These are phyloP conservation scores for Allygus modestus DNA, from an alignment of 2,888 invertebrate species.

Conservation along the genomic window DNA sequence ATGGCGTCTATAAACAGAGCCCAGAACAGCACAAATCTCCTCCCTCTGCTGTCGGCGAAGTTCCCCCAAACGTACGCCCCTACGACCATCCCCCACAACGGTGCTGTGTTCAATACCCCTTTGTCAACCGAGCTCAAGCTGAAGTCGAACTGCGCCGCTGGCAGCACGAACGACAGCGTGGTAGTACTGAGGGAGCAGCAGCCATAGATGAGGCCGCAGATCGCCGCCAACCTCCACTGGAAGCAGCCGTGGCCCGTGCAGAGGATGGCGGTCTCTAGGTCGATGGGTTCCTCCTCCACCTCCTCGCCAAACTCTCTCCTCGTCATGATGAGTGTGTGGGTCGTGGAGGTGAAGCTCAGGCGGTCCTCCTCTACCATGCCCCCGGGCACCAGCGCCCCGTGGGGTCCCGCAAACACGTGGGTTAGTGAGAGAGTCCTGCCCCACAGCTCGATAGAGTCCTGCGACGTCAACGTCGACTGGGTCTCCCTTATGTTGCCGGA, in stretches of 20 bases:
- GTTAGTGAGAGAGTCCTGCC: not conserved
- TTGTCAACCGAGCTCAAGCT: slow-evolving; percentile 78
- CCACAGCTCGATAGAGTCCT: not conserved
- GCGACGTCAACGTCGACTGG: not conserved
- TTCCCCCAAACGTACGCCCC: slow-evolving; percentile 86
- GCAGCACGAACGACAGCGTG: slow-evolving; percentile 82
- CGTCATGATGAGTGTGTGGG: not conserved
- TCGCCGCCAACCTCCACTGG: slow-evolving; percentile 79
- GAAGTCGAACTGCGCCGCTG: slow-evolving; percentile 80
- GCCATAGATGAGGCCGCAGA: slow-evolving; percentile 83
- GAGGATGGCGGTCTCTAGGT: slow-evolving; percentile 31
- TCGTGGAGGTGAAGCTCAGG: not conserved
- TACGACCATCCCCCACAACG: slow-evolving; percentile 80
- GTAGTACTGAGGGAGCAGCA: slow-evolving; percentile 83
- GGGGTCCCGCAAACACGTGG: slow-evolving; percentile 41
- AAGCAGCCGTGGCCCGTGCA: slow-evolving; percentile 81
- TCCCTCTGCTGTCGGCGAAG: slow-evolving; percentile 82
- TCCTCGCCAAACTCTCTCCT: not conserved
- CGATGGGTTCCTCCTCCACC: slow-evolving; percentile 18
- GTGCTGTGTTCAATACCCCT: slow-evolving; percentile 79
- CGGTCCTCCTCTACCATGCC: not conserved
- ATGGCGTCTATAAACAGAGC: slow-evolving; percentile 79
- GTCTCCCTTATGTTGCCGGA: too few relatives aligned
- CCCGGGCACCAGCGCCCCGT: slow-evolving; percentile 20
- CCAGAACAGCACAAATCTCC: slow-evolving; percentile 81